Evolutionary conservation across 2,113 vertebrate species (phyloP), one percentile per base, ranked within the genome.

Genomic region (Oxyruncus cristatus): DNA sequence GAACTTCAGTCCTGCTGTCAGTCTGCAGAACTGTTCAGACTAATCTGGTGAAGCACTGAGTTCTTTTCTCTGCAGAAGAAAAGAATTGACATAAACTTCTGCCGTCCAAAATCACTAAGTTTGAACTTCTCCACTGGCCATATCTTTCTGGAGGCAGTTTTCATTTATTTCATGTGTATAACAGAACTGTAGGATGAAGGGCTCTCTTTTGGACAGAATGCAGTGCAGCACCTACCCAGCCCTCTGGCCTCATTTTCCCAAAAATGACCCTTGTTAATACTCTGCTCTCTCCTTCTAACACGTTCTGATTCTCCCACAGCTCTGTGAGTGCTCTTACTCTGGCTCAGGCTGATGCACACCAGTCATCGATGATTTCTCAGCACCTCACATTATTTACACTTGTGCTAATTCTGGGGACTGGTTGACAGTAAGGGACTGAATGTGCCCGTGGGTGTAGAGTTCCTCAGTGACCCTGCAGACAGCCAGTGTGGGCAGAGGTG

Each of bases 291-390:
- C 78, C 62, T 80, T 77, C 53, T 32, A 50, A 77, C 95, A 68
- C 28, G 41, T 93, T 91, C 93, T 87, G 79, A 72, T 66, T 96
- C 75, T 61, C 41, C 94, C 84, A 67, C 39, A 97, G 66, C 39
- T 86, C 39, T 66, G 42, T 81, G 62, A 94, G 53, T 37, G 55
- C 95, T 90, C 91, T 95, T 79, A 47, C 67, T 88, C 35, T 85
- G 73, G 24, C 70, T 94, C 61, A 53, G 23, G 26, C 88, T 74
- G 61, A 61, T 47, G 71, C 66, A 79, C 52, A 72, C 35, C 46
- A 72, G 59, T 61, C 79, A 72, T 93, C 92, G 92, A 11, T 72
- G 88, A 61, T 95, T 97, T 86, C 65, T 95, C 88, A 86, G 78
- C 76, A 73, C 39, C 58, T 58, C 72, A 6, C 15, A 30, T 82